A percentile compares a stretch with the other conserved stretches of the same genome.
Conservation (phyloP, 2,113 vertebrate species). For the Apteryx owenii region DNA sequence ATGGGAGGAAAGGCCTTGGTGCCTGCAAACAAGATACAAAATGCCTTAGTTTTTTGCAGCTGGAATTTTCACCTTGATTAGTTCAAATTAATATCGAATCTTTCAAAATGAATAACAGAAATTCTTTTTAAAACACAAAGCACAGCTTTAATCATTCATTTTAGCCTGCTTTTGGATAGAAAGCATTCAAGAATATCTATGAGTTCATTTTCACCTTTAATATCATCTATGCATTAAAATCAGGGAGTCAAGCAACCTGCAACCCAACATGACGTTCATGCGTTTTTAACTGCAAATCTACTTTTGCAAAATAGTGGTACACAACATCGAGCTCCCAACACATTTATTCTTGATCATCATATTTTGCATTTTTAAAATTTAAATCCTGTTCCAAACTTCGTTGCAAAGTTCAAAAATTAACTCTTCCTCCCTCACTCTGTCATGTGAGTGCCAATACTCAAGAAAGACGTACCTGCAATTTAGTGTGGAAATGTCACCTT, state of each 20-base stretch:
- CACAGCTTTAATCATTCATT: background rate
- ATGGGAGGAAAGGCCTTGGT: rapidly evolving
- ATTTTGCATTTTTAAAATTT: background rate
- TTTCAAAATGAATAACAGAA: background rate
- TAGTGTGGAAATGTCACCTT: background rate
- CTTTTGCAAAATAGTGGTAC: background rate
- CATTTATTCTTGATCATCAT: background rate
- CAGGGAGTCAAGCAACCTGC: background rate
- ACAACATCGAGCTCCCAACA: background rate
- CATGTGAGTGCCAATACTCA: rapidly evolving
- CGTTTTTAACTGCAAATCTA: background rate
- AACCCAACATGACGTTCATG: background rate
- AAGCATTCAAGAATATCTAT: background rate
- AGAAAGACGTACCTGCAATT: background rate
- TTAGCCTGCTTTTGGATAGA: background rate
- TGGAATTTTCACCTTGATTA: background rate
- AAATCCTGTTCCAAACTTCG: background rate
- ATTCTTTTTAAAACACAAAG: background rate
- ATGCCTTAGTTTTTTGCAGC: background rate
- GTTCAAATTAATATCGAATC: background rate
- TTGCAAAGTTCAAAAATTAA: background rate
- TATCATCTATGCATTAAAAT: background rate
- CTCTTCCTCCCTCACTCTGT: background rate
- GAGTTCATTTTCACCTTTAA: background rate
- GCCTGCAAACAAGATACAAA: rapidly evolving